A percentile compares a stretch with the other conserved stretches of the same genome.
Conservation (phyloP, 2,797 vertebrate species). For the Holocentrus rufus region DNA sequence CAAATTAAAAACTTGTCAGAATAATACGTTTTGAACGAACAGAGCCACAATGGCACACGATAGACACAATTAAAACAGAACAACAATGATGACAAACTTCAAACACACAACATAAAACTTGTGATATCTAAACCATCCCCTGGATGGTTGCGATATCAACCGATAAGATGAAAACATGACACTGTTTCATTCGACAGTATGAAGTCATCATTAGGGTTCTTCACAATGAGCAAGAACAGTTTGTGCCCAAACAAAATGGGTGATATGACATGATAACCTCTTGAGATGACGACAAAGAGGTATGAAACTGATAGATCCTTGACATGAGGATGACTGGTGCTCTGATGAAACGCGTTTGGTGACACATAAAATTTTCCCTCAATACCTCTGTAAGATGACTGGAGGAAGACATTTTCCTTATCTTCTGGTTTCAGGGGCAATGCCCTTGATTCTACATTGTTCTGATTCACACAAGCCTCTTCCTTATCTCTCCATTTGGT, state of each 20-base stretch:
- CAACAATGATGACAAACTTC: conserved; percentile 13
- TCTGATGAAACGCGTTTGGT: conserved; percentile 59
- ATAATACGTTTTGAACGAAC: not conserved
- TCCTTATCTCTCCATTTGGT: conserved; percentile 17
- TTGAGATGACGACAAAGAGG: conserved; percentile 32
- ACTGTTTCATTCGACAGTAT: conserved; percentile 25
- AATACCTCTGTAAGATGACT: conserved; percentile 69
- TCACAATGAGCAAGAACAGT: conserved; percentile 3
- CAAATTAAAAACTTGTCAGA: not conserved
- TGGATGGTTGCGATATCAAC: conserved; percentile 21
- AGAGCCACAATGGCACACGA: conserved; percentile 5
- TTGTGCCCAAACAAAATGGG: conserved; percentile 64
- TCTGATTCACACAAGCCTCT: conserved; percentile 19
- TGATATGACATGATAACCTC: conserved; percentile 58
- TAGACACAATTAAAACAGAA: conserved; percentile 27
- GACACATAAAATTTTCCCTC: conserved; percentile 41
- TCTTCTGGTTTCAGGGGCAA: conserved; percentile 49
- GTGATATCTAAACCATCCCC: not conserved
- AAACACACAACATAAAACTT: conserved; percentile 5
- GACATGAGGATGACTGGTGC: conserved; percentile 45
- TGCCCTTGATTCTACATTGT: conserved; percentile 28
- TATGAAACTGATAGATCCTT: conserved; percentile 16
- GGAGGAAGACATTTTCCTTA: conserved; percentile 34
- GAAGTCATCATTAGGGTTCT: conserved; percentile 7
- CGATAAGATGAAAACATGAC: conserved; percentile 29